Evolutionary conservation across 2,797 vertebrate genomes (phyloP).

Genomic region (Gymnocypris eckloni): DNA sequence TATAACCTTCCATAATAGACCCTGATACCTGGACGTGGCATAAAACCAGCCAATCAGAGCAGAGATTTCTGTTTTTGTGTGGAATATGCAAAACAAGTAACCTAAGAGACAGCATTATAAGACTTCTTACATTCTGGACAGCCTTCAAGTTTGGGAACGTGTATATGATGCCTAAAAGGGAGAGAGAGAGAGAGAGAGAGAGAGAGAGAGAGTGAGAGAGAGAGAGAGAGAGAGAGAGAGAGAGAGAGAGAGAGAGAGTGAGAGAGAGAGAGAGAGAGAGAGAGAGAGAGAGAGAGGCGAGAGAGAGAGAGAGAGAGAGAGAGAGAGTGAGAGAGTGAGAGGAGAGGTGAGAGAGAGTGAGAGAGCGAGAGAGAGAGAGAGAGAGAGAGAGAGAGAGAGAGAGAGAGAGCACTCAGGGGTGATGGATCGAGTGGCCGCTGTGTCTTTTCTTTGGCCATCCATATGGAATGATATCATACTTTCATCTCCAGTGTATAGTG

Average conservation of each 20-base stretch:
- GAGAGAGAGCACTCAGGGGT: slow-evolving; percentile 24
- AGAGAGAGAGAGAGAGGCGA: too few species aligned
- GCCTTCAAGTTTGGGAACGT: neutral
- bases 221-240: too few species aligned
- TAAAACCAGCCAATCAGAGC: neutral
- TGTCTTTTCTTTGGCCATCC: slow-evolving; percentile 57
- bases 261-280: too few species aligned
- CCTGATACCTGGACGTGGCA: neutral
- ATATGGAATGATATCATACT: slow-evolving; percentile 80
- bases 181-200: too few species aligned
- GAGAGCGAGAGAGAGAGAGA: slow-evolving; percentile 9
- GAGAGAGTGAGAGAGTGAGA: too few species aligned
- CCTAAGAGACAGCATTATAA: neutral
- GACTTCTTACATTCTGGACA: slow-evolving; percentile 18
- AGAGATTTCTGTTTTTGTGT: neutral
- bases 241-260: too few species aligned
- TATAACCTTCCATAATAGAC: too few species aligned
- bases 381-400: slow-evolving; percentile 15
- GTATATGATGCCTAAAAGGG: neutral
- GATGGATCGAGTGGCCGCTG: slow-evolving; percentile 14
- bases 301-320: too few species aligned
- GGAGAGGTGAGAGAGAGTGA: too few species aligned
- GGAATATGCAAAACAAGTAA: neutral
- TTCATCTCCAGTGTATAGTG: slow-evolving; percentile 48
- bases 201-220: too few species aligned